Base-by-base conservation (phyloP, 2,888 invertebrate genomes). In the Chymomyza fuscimana region DNA sequence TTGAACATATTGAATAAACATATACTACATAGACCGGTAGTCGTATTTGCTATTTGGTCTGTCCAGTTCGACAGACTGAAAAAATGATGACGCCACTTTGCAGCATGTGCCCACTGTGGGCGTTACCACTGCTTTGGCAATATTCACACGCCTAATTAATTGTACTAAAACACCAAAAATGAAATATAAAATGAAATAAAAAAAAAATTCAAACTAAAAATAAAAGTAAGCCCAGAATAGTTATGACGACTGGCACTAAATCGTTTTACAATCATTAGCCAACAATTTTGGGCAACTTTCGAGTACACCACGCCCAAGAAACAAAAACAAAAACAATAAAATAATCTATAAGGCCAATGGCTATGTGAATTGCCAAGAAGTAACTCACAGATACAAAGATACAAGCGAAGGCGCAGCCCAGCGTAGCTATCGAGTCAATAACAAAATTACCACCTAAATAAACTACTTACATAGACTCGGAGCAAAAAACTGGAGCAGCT, bases 101-200 rank as follows among this genome's bases (percentile, higher is more conserved):
- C 9, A 50, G 19, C 19, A 19, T 62, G 50, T 19, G 16, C 61
- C 19, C 40, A 32, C 12, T 32, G 61, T 61, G 61, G 36, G 40
- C 61, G 61, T 40, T 16, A 9, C 29, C 29, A 29, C 15, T 22
- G 19, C 60, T n/a, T 12, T 61, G 19, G 40, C 78, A 69, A 75
- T 71, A 82, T 87, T 83, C 82, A 83, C 82, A 87, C 87, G 87
- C 82, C 82, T 72, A 73, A 63, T 73, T 80, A 87, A 83, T 83
- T 85, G 84, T 25, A 58, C 12, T 15, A 58, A 19, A 58, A 58
- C 6, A 58, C 16, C 54, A 54, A 22, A 16, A 51, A 51, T 16
- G 16, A 54, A 54, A 22, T 54, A 51, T 7, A 51, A 54, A 54
- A 22, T 16, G 54, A 54, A 22, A 54, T 5, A 10, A 3, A 46